Evolutionary conservation across 2,888 invertebrate species (phyloP).

Genomic region (Polia nebulosa): DNA sequence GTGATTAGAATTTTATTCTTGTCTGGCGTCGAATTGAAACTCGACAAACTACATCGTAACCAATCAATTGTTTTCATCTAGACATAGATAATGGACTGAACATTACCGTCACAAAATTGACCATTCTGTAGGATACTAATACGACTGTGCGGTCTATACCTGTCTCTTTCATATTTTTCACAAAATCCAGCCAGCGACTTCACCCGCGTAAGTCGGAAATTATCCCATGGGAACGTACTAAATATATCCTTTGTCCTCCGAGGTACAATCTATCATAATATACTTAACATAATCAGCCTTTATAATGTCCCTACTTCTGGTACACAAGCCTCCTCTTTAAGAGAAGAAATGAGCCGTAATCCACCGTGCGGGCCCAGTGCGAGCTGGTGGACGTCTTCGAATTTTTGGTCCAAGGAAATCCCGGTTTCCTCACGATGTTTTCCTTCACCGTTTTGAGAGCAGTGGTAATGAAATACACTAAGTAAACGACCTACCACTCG

Average conservation of each 20-base stretch:
- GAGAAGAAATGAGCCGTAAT: background rate
- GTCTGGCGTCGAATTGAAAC: conserved; percentile 49
- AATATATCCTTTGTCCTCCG: too few species aligned
- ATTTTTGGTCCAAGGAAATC: background rate
- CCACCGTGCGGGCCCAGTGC: background rate
- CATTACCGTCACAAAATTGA: background rate
- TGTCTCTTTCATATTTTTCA: background rate
- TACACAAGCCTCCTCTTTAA: background rate
- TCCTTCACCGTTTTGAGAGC: background rate
- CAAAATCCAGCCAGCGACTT: too few species aligned
- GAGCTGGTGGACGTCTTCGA: too few species aligned
- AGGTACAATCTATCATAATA: too few species aligned
- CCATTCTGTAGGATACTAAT: too few species aligned
- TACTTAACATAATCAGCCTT: background rate
- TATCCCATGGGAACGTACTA: too few species aligned
- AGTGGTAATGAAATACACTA: background rate
- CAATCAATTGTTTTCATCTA: conserved; percentile 45
- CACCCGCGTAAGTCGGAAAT: too few species aligned
- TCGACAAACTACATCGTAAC: conserved; percentile 62
- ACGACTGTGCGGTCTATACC: background rate
- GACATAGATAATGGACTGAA: background rate
- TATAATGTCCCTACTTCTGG: background rate
- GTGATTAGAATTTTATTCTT: conserved; percentile 58
- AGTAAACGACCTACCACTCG: background rate
- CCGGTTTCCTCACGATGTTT: background rate